Evolutionary conservation across 2,888 invertebrate genomes (phyloP), one percentile per base, ranked within the genome.

Genomic region (Nemotelus pantherinus): DNA sequence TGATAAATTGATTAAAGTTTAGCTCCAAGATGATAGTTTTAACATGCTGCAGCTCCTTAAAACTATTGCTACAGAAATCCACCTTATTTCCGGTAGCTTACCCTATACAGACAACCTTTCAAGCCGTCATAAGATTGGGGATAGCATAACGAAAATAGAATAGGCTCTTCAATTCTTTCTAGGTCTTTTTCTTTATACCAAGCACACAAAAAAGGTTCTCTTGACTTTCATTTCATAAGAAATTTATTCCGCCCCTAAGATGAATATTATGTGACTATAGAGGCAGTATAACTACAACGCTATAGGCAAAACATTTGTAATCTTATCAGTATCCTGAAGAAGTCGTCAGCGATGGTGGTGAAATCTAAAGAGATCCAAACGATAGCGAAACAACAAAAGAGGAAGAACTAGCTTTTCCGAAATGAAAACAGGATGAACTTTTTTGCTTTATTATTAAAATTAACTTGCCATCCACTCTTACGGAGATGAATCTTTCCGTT

Each of bases 261-360:
- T 71, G 55, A 71, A 55, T 71, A 55, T 68, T 65, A 65, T 47
- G 43, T 47, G 9, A 47, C 65, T 9, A 45, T n/a, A 41, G 41
- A 39, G 6, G 45, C 50, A 50, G 6, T 50, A 7, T 9, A 7
- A 9, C 39, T 41, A 25, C 43, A 63, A 6, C 43, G 5, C 63
- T 39, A 63, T 53, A 71, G 71, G n/a, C 43, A 25, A 71, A 68
- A 71, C 55, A 57, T 53, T 71, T 71, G 71, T 71, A 71, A 71
- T 71, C 55, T 55, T 71, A 71, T 53, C 71, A 10, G 71, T 55
- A 2, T 41, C 44, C 65, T 47, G 10, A 65, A 43, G 63, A 63
- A 63, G 43, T 63, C 43, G 43, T 47, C 47, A 47, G 47, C 41
- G 47, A n/a, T 7, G 9, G 25, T 50, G 9, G 50, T 9, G 9